Percentiles rank a stretch among this genome's conserved stretches.
These are phyloP conservation scores for Leptarthrus brevirostris DNA, from an alignment of 2,888 invertebrate species.

Conservation along the genomic window DNA sequence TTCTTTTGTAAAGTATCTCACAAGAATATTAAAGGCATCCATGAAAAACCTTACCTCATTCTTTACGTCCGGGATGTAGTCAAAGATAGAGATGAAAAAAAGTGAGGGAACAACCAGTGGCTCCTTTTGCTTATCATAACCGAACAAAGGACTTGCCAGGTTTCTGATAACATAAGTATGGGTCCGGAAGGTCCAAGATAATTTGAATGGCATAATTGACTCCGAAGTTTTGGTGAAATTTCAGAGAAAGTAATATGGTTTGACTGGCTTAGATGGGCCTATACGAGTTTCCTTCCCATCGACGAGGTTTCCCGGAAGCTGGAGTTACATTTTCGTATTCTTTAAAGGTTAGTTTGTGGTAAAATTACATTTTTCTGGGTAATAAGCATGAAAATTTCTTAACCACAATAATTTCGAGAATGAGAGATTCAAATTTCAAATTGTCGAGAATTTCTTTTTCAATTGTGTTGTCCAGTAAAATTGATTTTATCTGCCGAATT, in stretches of 20 bases:
- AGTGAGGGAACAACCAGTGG: too few species aligned
- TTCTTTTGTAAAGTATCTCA: neutral
- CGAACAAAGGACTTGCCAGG: conserved; percentile 6
- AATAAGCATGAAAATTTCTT: too few species aligned
- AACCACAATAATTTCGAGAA: too few species aligned
- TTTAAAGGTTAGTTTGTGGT: neutral
- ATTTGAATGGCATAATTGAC: conserved; percentile 36
- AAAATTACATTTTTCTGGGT: neutral
- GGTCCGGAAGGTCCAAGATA: conserved; percentile 31
- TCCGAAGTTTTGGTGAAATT: neutral
- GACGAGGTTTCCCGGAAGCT: neutral
- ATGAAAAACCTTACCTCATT: neutral
- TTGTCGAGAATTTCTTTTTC: too few species aligned
- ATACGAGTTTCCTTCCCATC: neutral
- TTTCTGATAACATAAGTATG: conserved; percentile 14
- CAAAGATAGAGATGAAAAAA: too few species aligned
- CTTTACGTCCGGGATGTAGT: too few species aligned
- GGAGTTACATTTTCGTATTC: neutral
- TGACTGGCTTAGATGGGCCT: neutral
- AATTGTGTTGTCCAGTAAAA: too few species aligned
- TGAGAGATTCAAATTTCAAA: too few species aligned
- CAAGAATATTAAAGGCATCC: neutral
- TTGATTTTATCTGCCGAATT: too few species aligned
- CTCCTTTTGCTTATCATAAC: conserved; percentile 21
- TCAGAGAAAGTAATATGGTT: conserved; percentile 13